These are phyloP conservation scores for Macquaria ambigua DNA, from an alignment of 2,113 vertebrate genomes.

Conservation along the genomic window DNA sequence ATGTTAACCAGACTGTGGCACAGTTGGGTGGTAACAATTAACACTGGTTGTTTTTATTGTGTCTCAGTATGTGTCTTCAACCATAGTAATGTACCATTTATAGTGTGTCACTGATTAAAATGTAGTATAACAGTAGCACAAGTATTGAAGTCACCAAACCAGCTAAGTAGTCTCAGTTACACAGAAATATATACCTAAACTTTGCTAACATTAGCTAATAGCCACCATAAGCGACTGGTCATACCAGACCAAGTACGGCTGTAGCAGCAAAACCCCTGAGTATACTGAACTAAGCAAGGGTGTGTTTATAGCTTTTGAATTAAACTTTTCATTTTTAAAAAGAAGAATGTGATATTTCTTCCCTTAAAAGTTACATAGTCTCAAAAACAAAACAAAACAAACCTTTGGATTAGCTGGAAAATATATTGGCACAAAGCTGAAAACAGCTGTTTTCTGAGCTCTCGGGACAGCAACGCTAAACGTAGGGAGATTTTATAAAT, in stretches of 20 bases:
- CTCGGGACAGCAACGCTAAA: too few species aligned
- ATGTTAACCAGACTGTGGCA: neutral
- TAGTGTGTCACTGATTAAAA: neutral
- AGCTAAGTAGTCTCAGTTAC: neutral
- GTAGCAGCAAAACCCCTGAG: neutral
- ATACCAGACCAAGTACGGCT: neutral
- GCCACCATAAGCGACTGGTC: neutral
- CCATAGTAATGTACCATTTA: neutral
- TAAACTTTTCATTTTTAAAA: neutral
- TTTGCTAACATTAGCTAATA: neutral
- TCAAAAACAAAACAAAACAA: neutral
- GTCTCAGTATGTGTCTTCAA: neutral
- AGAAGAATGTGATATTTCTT: neutral
- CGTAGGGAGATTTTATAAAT: too few species aligned
- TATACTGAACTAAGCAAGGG: neutral
- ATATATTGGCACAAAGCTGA: too few species aligned
- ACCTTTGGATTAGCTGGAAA: too few species aligned
- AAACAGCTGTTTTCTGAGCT: too few species aligned
- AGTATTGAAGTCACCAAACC: neutral
- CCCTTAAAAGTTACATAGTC: neutral
- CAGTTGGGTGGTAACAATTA: conserved; percentile 8
- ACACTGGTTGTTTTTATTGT: conserved; percentile 12
- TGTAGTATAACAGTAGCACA: neutral
- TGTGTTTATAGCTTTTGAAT: neutral
- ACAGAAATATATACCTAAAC: neutral